These are phyloP conservation scores for Cottus gobio DNA, from an alignment of 2,113 vertebrate species.

Conservation along the genomic window DNA sequence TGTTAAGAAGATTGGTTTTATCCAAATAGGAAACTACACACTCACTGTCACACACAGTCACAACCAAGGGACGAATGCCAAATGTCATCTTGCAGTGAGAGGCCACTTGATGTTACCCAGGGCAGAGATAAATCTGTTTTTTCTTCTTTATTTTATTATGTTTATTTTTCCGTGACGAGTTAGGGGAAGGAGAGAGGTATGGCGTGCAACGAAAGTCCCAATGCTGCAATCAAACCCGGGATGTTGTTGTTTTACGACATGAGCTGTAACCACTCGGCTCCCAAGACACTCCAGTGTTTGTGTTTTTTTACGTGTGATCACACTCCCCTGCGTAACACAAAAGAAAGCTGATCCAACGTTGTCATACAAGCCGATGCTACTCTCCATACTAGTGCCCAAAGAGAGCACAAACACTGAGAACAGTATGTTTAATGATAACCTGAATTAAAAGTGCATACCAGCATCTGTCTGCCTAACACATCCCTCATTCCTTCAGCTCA, in stretches of 20 bases:
- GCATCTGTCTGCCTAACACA: slow-evolving; percentile 23
- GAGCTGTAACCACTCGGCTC: background rate
- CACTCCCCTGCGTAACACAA: background rate
- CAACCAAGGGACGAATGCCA: background rate
- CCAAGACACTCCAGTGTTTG: background rate
- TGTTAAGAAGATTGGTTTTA: slow-evolving; percentile 26
- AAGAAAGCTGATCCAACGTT: background rate
- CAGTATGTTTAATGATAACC: slow-evolving; percentile 17
- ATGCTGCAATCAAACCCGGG: background rate
- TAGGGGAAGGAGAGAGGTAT: background rate
- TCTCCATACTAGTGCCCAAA: slow-evolving; percentile 4
- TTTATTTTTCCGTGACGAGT: background rate
- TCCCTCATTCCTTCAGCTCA: background rate
- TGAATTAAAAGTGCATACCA: slow-evolving; percentile 51
- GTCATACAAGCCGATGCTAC: background rate
- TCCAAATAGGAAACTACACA: slow-evolving; percentile 1
- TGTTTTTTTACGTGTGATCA: slow-evolving; percentile 34
- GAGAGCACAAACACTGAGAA: slow-evolving; percentile 7
- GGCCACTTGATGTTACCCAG: slow-evolving; percentile 24
- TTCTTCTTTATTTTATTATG: background rate
- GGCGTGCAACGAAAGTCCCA: background rate
- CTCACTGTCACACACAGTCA: background rate
- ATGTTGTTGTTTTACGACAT: background rate
- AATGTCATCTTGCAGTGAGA: slow-evolving; percentile 10
- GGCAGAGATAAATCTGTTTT: background rate